Percentiles rank a stretch among this genome's conserved stretches.
These are phyloP conservation scores for Darevskia mixta DNA, from an alignment of 2,797 vertebrate species.

Conservation along the genomic window DNA sequence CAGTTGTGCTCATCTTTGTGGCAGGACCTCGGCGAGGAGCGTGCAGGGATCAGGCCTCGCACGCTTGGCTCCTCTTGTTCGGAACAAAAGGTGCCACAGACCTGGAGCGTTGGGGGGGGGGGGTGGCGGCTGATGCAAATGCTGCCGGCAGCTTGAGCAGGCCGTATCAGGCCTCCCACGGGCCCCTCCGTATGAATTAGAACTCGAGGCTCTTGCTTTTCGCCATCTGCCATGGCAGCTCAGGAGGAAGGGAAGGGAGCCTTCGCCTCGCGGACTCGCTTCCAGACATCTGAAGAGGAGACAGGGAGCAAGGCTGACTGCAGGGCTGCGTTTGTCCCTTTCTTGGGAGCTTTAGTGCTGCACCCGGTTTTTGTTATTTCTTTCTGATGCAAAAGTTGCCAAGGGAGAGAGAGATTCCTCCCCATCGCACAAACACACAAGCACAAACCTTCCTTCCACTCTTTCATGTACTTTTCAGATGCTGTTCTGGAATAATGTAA, in stretches of 20 bases:
- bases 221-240: constrained; percentile 50
- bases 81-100: constrained; percentile 59
- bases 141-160: constrained; percentile 45
- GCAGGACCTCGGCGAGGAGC: constrained; percentile 65
- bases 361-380: neutral
- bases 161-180: constrained; percentile 20
- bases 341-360: too few relatives aligned
- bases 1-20: constrained; percentile 61
- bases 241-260: constrained; percentile 42
- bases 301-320: constrained; percentile 11
- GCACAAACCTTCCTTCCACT: too few relatives aligned
- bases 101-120: constrained; percentile 26
- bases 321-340: too few relatives aligned
- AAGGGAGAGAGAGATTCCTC: neutral
- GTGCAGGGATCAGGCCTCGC: constrained; percentile 65
- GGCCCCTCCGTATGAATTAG: constrained; percentile 9
- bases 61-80: constrained; percentile 59
- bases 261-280: constrained; percentile 40
- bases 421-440: too few relatives aligned
- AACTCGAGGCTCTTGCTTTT: constrained; percentile 33
- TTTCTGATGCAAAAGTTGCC: neutral
- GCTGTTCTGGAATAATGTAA: too few relatives aligned
- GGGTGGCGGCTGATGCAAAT: constrained; percentile 2
- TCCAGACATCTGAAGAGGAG: constrained; percentile 47
- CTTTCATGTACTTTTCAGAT: neutral